These are phyloP conservation scores for Lytechinus variegatus DNA, from an alignment of 35 echinoderm and acorn worm genomes.

Conservation along the genomic window DNA sequence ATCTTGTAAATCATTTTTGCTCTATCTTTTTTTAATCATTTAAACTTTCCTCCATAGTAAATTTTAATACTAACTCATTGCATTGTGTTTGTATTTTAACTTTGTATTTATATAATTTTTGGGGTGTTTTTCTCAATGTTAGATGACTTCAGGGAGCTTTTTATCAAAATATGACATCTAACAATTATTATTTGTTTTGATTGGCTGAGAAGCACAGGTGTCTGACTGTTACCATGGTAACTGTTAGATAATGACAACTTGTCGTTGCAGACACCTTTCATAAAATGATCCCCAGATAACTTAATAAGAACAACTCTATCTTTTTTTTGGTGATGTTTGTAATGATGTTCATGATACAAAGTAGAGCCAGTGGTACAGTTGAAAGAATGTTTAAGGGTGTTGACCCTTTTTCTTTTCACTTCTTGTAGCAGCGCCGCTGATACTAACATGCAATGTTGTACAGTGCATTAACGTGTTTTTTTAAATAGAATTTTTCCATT, in stretches of 20 bases:
- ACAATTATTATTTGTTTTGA: too few relatives aligned
- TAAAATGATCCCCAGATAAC: too few relatives aligned
- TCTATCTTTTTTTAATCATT: not conserved
- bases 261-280: too few relatives aligned
- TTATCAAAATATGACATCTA: too few relatives aligned
- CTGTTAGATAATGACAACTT: too few relatives aligned
- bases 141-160: too few relatives aligned
- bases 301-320: too few relatives aligned
- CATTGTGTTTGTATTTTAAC: not conserved
- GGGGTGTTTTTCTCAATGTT: too few relatives aligned
- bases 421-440: not conserved
- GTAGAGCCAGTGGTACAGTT: not conserved
- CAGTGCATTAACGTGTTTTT: not conserved
- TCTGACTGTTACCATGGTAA: too few relatives aligned
- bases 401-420: too few relatives aligned
- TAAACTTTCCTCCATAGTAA: not conserved
- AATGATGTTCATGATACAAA: not conserved
- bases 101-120: too few relatives aligned
- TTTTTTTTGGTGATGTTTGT: not conserved
- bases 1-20: not conserved
- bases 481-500: not conserved
- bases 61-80: not conserved
- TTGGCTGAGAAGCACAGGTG: too few relatives aligned
- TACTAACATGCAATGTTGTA: not conserved
- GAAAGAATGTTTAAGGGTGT: not conserved